Evolutionary conservation across 2,113 vertebrate species (phyloP), one percentile per base, ranked within the genome.

Genomic region (Silurus glanis): DNA sequence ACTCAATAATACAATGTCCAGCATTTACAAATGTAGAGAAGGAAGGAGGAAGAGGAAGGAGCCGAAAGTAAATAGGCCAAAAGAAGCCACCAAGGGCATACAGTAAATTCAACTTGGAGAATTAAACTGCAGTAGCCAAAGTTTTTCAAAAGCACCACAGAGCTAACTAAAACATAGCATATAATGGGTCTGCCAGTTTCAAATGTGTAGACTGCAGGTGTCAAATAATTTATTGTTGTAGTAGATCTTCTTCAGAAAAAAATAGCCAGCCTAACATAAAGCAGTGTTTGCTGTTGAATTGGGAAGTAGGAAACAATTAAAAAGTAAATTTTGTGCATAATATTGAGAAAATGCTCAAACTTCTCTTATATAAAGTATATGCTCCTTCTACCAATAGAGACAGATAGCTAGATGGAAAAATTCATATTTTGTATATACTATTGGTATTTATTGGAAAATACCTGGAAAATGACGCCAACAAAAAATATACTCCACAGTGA

Each of bases 1-100:
- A 87, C 78, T 91, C 86, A 86, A 88, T 87, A 86, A 86, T n/a
- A 80, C 84, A 78, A 83, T 85, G 80, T 86, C 78, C 55, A 62
- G 12, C 25, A 66, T 84, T 90, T 79, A 90, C 83, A 80, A 89
- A 75, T 88, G 67, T 79, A 69, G 10, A 56, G 82, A 86, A 55
- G 67, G 28, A 64, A 28, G n/a, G 82, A 75, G n/a, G 83, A 21
- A 85, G 86, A 79, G 13, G 28, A 45, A 53, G 14, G 13, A 64
- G 53, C 74, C 61, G 49, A 81, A 79, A 86, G 75, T 80, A 58
- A 89, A 82, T 17, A 86, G 5, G 71, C 28, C 37, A 21, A 78
- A 86, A 28, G 37, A 76, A 80, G 66, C 82, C 17, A 84, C 51
- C 69, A 87, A 87, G 74, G 56, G 49, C 69, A 82, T 64, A 17